phyloP scores from a whole-genome alignment of 2,113 vertebrate genomes.

The Sorex fumeus region DNA sequence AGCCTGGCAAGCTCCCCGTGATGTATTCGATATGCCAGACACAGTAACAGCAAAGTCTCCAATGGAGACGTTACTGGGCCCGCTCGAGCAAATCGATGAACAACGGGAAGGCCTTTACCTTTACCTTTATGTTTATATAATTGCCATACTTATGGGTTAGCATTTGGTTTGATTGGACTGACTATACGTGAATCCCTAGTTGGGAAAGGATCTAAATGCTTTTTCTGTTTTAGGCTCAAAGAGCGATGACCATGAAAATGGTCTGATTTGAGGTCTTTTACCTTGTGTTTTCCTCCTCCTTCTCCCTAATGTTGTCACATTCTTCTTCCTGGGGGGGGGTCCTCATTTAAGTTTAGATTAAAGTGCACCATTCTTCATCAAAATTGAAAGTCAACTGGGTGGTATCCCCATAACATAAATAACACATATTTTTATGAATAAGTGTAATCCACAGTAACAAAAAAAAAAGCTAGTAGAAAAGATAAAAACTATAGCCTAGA shows the following conservation, averaged over 20 bases:
- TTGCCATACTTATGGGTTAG: neutral
- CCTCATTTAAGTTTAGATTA: slow-evolving; percentile 47
- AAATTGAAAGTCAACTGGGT: slow-evolving; percentile 29
- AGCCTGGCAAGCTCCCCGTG: too few species aligned
- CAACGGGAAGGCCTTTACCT: too few species aligned
- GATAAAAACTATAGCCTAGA: slow-evolving; percentile 15
- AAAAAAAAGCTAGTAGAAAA: slow-evolving; percentile 21
- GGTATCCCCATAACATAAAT: slow-evolving; percentile 29
- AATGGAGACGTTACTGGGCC: too few species aligned
- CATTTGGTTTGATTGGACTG: neutral
- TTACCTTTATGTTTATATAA: neutral
- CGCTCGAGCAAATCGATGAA: too few species aligned
- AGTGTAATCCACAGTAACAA: neutral
- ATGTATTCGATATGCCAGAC: too few species aligned
- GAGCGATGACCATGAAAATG: slow-evolving; percentile 28
- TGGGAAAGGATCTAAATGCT: slow-evolving; percentile 22
- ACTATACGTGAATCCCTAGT: neutral
- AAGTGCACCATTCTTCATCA: slow-evolving; percentile 28
- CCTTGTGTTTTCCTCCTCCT: neutral
- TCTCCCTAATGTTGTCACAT: neutral
- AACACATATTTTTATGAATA: slow-evolving; percentile 44
- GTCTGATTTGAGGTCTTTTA: neutral
- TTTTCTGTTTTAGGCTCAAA: slow-evolving; percentile 32
- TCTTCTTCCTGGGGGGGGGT: neutral
- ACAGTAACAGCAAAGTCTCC: too few species aligned